Conservation (phyloP, 2,888 invertebrate species). For the Cryptops parisi region DNA sequence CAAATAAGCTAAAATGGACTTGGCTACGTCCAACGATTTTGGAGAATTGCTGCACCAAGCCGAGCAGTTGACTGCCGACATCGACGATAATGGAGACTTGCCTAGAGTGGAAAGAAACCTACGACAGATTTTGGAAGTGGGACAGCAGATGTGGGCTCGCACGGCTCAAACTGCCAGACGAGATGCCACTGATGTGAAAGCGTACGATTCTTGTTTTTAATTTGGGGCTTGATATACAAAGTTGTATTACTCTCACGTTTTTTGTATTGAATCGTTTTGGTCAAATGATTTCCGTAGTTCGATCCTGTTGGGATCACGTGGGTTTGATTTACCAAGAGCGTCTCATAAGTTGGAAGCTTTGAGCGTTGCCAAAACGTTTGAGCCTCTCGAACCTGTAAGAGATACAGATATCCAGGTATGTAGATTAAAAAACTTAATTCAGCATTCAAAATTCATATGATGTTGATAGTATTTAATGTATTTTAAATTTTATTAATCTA, state of each 20-base stretch:
- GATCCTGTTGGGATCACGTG: slow-evolving; percentile 75
- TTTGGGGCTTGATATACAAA: too few relatives aligned
- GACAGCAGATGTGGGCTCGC: slow-evolving; percentile 71
- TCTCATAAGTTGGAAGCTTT: slow-evolving; percentile 79
- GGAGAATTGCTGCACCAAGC: slow-evolving; percentile 79
- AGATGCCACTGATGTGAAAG: slow-evolving; percentile 71
- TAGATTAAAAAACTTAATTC: not conserved
- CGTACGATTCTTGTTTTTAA: too few relatives aligned
- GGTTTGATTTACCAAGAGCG: slow-evolving; percentile 84
- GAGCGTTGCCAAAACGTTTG: slow-evolving; percentile 55
- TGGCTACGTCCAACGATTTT: too few relatives aligned
- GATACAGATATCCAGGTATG: slow-evolving; percentile 68
- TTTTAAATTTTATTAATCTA: not conserved
- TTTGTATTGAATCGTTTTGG: too few relatives aligned
- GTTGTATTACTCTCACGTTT: too few relatives aligned
- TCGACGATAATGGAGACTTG: slow-evolving; percentile 59
- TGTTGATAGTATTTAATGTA: not conserved
- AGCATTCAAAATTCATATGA: too few relatives aligned
- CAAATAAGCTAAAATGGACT: too few relatives aligned
- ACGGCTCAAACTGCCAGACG: slow-evolving; percentile 50
- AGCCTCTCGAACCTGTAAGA: slow-evolving; percentile 70
- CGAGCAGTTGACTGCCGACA: slow-evolving; percentile 76
- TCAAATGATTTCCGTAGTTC: slow-evolving; percentile 60
- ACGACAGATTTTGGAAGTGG: slow-evolving; percentile 80
- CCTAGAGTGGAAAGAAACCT: slow-evolving; percentile 68